These are phyloP conservation scores for Ctenosaura bakeri DNA, from an alignment of 2,797 vertebrate species.

Conservation along the genomic window DNA sequence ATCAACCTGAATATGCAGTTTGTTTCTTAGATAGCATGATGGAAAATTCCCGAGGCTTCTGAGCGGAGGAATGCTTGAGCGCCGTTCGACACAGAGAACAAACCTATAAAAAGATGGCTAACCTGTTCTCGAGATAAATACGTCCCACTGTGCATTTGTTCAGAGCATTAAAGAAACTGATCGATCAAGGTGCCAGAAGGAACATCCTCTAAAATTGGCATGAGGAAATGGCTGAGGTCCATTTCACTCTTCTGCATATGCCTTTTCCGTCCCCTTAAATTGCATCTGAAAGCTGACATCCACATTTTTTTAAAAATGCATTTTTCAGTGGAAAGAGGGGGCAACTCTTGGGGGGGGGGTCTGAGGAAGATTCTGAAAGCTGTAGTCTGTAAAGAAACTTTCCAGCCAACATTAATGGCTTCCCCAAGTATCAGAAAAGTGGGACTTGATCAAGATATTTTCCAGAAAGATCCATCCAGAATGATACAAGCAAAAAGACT, in stretches of 20 bases:
- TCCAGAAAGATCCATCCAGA: too few species aligned
- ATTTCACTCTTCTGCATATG: neutral
- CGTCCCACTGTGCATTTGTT: neutral
- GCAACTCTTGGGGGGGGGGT: conserved; percentile 20
- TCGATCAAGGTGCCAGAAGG: conserved; percentile 1
- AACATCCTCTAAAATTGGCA: neutral
- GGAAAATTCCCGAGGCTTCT: conserved; percentile 11
- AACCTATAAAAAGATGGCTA: conserved; percentile 25
- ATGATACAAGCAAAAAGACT: conserved; percentile 66
- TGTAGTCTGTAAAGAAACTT: too few species aligned
- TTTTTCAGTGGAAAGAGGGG: neutral
- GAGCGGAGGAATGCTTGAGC: conserved; percentile 23
- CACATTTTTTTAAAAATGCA: neutral
- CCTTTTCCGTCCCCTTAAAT: neutral
- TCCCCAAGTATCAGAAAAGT: too few species aligned
- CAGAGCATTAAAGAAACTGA: neutral
- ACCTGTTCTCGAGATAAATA: conserved; percentile 11
- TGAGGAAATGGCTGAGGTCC: neutral
- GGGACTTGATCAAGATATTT: too few species aligned
- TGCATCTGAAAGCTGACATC: too few species aligned
- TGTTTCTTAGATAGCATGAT: conserved; percentile 17
- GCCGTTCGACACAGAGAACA: neutral
- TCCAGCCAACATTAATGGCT: too few species aligned
- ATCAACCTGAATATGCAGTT: conserved; percentile 7
- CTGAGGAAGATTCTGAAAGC: too few species aligned